phyloP scores from a whole-genome alignment of 2,113 vertebrate genomes.

The Hemicordylus capensis region DNA sequence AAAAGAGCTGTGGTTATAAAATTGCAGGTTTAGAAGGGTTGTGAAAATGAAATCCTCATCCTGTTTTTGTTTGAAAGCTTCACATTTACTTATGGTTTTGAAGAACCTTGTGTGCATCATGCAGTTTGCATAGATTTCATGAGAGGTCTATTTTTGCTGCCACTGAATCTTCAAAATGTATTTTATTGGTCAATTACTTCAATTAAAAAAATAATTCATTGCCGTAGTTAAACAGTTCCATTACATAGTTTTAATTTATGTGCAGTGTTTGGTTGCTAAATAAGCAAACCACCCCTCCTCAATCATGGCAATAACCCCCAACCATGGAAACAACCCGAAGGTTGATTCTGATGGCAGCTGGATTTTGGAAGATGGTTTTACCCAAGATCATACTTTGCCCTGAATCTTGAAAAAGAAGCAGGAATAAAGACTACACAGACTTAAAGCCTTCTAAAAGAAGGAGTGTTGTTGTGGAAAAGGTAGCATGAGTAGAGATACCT shows the following conservation, averaged over 20 bases:
- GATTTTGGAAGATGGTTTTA: background rate
- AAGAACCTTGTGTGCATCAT: background rate
- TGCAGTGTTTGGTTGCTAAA: background rate
- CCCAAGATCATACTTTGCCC: background rate
- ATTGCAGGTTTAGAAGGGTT: constrained; percentile 1
- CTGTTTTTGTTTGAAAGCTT: constrained; percentile 10
- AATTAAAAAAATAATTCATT: background rate
- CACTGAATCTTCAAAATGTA: background rate
- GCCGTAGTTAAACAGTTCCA: background rate
- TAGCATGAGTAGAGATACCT: background rate
- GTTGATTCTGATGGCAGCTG: too few relatives aligned
- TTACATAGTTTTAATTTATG: background rate
- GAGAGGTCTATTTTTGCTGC: background rate
- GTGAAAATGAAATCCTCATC: background rate
- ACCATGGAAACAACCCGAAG: background rate
- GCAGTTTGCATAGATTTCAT: background rate
- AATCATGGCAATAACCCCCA: background rate
- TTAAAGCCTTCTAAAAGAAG: too few relatives aligned
- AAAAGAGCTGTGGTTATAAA: constrained; percentile 12
- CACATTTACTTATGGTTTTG: background rate
- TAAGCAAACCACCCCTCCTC: too few relatives aligned
- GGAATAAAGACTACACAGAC: background rate
- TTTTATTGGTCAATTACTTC: background rate
- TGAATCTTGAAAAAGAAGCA: background rate
- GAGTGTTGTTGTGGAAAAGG: background rate